Evolutionary conservation across 2,888 invertebrate genomes (phyloP).

Genomic region (Eristalis arbustorum): DNA sequence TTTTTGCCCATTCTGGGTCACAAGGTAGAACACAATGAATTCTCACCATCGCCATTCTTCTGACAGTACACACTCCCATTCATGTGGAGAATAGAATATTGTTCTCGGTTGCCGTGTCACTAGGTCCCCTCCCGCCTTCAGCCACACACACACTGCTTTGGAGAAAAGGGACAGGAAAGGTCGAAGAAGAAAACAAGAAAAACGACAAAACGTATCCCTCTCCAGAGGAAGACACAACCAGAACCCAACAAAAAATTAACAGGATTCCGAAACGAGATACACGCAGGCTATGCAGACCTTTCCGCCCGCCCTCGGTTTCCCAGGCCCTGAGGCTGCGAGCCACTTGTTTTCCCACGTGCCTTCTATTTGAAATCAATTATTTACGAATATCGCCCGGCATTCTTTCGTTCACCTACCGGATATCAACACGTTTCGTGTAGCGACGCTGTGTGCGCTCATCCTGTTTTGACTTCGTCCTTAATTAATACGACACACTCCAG

Average conservation of each 20-base stretch:
- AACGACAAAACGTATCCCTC: neutral
- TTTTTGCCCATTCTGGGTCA: constrained; percentile 46
- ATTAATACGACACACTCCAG: constrained; percentile 1
- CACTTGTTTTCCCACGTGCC: constrained; percentile 36
- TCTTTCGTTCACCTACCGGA: constrained; percentile 14
- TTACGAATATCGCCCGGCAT: constrained; percentile 37
- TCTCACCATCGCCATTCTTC: constrained; percentile 6
- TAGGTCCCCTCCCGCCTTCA: neutral
- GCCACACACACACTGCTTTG: neutral
- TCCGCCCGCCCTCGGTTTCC: constrained; percentile 12
- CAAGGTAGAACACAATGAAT: constrained; percentile 19
- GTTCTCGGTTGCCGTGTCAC: constrained; percentile 10
- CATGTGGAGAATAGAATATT: constrained; percentile 6
- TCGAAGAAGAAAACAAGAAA: neutral
- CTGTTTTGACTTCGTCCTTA: constrained; percentile 8
- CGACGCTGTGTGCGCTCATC: neutral
- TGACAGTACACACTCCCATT: neutral
- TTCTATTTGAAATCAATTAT: constrained; percentile 51
- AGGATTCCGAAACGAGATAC: constrained; percentile 11
- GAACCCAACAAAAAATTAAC: neutral
- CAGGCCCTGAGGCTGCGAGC: constrained; percentile 15
- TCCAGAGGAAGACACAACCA: neutral
- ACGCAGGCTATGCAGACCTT: neutral
- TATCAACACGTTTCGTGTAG: constrained; percentile 8
- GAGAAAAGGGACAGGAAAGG: neutral